Conservation (phyloP, 2,888 invertebrate species). For the Argyresthia albistria region DNA sequence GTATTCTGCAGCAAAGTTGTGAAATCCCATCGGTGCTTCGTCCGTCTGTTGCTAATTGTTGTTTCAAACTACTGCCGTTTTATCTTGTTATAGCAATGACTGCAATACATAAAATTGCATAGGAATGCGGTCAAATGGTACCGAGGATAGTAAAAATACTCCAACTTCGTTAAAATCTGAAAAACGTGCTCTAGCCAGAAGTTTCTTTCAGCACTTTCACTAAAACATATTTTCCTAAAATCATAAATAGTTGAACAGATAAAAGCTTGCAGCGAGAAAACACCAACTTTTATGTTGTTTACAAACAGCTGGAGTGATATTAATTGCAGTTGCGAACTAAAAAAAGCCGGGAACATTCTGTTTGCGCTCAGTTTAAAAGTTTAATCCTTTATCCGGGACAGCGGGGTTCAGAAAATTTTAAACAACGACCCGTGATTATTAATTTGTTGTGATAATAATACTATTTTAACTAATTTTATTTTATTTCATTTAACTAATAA, state of each 20-base stretch:
- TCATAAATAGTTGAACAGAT: constrained; percentile 28
- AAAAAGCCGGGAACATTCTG: constrained; percentile 2
- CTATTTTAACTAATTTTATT: no score
- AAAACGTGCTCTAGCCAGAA: background rate
- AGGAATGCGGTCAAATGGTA: background rate
- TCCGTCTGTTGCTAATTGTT: no score
- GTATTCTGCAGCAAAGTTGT: no score
- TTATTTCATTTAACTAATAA: no score
- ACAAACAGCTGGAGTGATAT: constrained; percentile 16
- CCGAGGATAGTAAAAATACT: background rate
- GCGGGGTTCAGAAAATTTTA: no score
- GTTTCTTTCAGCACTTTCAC: background rate
- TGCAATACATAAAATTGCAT: background rate
- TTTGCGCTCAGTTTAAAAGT: constrained; percentile 2
- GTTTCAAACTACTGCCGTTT: no score
- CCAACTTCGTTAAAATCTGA: background rate
- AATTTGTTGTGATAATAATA: no score
- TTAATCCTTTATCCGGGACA: background rate
- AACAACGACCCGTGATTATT: no score
- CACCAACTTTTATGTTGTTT: constrained; percentile 6
- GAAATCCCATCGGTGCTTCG: no score
- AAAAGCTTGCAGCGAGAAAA: constrained; percentile 9
- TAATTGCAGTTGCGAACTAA: constrained; percentile 21
- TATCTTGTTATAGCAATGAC: no score
- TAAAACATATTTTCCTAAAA: constrained; percentile 10